phyloP scores from a whole-genome alignment of 2,888 invertebrate species.

The Drosophila nigritarsus region DNA sequence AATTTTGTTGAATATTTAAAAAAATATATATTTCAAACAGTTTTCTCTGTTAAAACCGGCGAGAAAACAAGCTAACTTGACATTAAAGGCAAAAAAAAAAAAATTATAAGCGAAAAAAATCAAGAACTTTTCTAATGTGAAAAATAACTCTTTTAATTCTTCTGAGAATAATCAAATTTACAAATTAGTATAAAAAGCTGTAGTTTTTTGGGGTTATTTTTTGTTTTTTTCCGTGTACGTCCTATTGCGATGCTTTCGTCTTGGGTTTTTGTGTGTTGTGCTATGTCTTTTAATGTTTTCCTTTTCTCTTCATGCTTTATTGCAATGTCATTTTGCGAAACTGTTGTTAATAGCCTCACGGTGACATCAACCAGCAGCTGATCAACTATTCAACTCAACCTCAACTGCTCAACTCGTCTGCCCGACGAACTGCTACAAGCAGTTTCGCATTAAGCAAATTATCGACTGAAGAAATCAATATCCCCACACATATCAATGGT shows the following conservation, averaged over 20 bases:
- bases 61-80: neutral
- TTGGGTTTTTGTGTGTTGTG: neutral
- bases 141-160: neutral
- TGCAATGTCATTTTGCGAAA: conserved; percentile 77
- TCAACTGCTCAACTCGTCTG: neutral
- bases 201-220: neutral
- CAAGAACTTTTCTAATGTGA: neutral
- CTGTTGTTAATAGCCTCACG: conserved; percentile 75
- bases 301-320: conserved; percentile 61
- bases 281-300: conserved; percentile 64
- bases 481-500: neutral
- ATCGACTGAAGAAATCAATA: neutral
- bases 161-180: neutral
- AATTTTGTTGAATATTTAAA: neutral
- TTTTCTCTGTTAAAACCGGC: neutral
- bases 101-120: neutral
- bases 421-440: neutral
- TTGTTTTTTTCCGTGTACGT: neutral
- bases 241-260: neutral
- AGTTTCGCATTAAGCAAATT: neutral
- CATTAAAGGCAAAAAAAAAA: neutral
- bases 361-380: conserved; percentile 48
- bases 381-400: neutral
- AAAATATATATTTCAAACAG: neutral
- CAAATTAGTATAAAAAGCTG: neutral